Evolutionary conservation across 2,888 invertebrate genomes (phyloP).

Genomic region (Epinotia bilunana): DNA sequence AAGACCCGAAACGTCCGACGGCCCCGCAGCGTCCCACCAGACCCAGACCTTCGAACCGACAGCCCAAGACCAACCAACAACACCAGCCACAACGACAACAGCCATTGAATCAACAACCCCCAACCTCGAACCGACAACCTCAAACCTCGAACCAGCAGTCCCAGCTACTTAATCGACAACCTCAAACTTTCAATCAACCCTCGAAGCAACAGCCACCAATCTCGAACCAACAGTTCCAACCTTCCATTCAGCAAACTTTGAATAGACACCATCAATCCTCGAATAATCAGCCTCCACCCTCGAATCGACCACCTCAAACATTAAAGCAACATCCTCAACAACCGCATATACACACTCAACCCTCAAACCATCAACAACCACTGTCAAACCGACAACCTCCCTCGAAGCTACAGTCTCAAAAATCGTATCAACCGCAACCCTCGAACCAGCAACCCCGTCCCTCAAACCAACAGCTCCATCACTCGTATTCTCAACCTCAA

Average conservation of each 20-base stretch:
- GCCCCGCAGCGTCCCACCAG: conserved; percentile 33
- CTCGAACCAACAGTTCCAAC: neutral
- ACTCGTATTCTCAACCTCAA: neutral
- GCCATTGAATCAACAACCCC: neutral
- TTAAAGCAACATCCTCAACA: neutral
- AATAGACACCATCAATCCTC: neutral
- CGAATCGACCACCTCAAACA: neutral
- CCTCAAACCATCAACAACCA: conserved; percentile 8
- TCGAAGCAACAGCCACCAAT: neutral
- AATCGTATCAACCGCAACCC: neutral
- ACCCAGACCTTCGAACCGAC: conserved; percentile 12
- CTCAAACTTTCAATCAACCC: neutral
- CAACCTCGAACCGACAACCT: neutral
- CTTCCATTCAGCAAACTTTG: neutral
- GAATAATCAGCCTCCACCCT: neutral
- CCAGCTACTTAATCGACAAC: neutral
- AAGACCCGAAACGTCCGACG: conserved; percentile 43
- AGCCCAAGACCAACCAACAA: conserved; percentile 18
- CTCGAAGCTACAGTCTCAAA: neutral
- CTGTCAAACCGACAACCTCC: neutral
- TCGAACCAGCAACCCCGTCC: neutral
- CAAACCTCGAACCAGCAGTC: neutral
- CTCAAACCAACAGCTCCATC: neutral
- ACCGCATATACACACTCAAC: neutral
- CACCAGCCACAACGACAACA: neutral